phyloP scores from a whole-genome alignment of 2,888 invertebrate species.

The Xanthia togata region DNA sequence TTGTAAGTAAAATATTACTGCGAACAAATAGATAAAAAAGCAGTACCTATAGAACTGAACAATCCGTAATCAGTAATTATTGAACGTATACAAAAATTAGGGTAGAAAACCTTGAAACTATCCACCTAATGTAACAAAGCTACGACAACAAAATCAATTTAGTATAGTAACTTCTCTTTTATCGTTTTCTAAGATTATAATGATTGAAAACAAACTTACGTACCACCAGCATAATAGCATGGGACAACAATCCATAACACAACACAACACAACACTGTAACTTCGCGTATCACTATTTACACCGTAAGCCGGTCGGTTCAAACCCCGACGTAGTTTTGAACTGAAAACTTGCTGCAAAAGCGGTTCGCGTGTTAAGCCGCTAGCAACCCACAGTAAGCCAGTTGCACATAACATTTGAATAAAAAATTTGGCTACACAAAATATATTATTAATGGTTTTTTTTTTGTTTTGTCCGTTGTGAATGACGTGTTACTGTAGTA shows the following conservation, averaged over 20 bases:
- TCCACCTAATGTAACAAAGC: not conserved
- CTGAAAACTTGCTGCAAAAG: conserved; percentile 86
- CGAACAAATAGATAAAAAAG: not conserved
- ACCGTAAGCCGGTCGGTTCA: conserved; percentile 76
- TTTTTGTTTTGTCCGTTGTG: not conserved
- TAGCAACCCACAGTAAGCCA: conserved; percentile 81
- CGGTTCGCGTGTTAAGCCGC: conserved; percentile 85
- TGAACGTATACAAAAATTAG: not conserved
- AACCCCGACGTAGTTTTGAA: conserved; percentile 82
- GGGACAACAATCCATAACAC: conserved; percentile 59
- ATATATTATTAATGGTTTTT: not conserved
- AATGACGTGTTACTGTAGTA: conserved; percentile 8
- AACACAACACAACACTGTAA: conserved; percentile 68
- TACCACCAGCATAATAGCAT: conserved; percentile 68
- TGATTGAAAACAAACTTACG: conserved; percentile 39
- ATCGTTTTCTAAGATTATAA: not conserved
- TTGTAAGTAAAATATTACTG: not conserved
- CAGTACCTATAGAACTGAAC: not conserved
- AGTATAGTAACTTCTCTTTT: not conserved
- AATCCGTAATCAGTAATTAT: not conserved
- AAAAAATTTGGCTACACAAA: conserved; percentile 25
- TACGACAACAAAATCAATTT: not conserved
- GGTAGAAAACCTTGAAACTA: conserved; percentile 22
- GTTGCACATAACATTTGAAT: conserved; percentile 79
- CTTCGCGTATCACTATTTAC: conserved; percentile 60